Conservation (phyloP, 1,140 invertebrate species). For the Hyles vespertilio region DNA sequence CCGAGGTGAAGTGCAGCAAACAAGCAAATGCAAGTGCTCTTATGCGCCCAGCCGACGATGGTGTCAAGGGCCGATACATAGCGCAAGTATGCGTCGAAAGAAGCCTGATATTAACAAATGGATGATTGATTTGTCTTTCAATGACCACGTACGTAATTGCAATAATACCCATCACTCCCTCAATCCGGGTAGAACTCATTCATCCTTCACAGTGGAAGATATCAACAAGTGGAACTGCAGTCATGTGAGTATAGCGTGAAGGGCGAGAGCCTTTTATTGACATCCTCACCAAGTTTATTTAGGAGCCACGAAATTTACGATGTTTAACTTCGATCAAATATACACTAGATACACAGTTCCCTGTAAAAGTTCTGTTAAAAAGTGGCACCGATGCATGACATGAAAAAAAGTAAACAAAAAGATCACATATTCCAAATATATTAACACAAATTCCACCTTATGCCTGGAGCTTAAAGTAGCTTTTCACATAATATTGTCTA, state of each 20-base stretch:
- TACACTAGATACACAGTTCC: too few relatives aligned
- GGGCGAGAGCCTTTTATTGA: too few relatives aligned
- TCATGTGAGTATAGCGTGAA: slow-evolving; percentile 28
- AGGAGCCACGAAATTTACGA: too few relatives aligned
- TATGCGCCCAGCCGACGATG: slow-evolving; percentile 24
- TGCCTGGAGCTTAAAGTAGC: too few relatives aligned
- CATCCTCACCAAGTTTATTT: too few relatives aligned
- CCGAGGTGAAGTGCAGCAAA: slow-evolving; percentile 20
- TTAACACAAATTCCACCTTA: too few relatives aligned
- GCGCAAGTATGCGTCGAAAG: slow-evolving; percentile 33
- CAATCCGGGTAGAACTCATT: slow-evolving; percentile 9
- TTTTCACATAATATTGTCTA: too few relatives aligned
- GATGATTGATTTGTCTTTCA: slow-evolving; percentile 46
- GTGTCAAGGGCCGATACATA: slow-evolving; percentile 36
- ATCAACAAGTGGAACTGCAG: slow-evolving; percentile 25
- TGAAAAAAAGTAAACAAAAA: too few relatives aligned
- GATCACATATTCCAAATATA: too few relatives aligned
- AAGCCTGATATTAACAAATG: slow-evolving; percentile 70
- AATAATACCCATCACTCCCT: background rate
- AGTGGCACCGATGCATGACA: too few relatives aligned
- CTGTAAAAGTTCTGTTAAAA: too few relatives aligned
- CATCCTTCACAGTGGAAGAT: background rate
- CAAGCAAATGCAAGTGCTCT: slow-evolving; percentile 8
- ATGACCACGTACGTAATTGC: slow-evolving; percentile 1
- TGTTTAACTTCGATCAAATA: too few relatives aligned